Base-by-base conservation (phyloP, 2,113 vertebrate genomes). In the Corythaeola cristata region DNA sequence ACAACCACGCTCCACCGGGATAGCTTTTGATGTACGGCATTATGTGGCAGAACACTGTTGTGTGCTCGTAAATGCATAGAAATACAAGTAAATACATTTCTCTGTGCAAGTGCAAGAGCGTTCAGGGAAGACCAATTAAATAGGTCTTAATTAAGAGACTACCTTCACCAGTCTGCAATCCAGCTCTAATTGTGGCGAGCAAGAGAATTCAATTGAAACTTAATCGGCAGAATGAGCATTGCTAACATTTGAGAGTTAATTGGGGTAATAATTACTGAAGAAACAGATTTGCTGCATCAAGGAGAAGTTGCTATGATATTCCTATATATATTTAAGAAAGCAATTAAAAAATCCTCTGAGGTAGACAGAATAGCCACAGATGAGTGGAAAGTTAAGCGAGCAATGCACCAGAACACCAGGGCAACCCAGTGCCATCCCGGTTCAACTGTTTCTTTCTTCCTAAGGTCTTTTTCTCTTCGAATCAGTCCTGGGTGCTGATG, bases 231-330 rank as follows among this genome's bases (percentile, higher is more conserved):
- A 88, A 63, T 74, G 30, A 92, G 33, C 39, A 56, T 75, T 92
- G 73, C 41, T 91, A 92, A 81, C 44, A 60, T 78, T 71, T 87
- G 64, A 52, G 80, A 78, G 60, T 91, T 96, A 96, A 96, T 97
- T 92, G 77, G 69, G 69, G 60, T 35, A 94, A 89, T 94, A 95
- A 94, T 85, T 92, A 75, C 39, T 37, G 52, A 75, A 91, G 76
- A 53, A 89, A 89, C 3, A 69, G 64, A 19, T 90, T 81, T 95
- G 47, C 56, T 81, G 69, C 89, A 23, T 3, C 1, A 8, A 62
- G 22, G 44, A 85, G 68, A 71, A 95, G 93, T 97, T 96, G 93
- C 95, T 85, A 91, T 95, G 94, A 80, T 60, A 52, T 78, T 94
- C 73, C 60, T 52, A 35, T 90, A 49, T 59, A 74, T 71, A 68